Percentiles rank a stretch among this genome's conserved stretches.
Evolutionary conservation across 2,888 invertebrate genomes (phyloP).

Genomic region (Caenorhabditis sp.): DNA sequence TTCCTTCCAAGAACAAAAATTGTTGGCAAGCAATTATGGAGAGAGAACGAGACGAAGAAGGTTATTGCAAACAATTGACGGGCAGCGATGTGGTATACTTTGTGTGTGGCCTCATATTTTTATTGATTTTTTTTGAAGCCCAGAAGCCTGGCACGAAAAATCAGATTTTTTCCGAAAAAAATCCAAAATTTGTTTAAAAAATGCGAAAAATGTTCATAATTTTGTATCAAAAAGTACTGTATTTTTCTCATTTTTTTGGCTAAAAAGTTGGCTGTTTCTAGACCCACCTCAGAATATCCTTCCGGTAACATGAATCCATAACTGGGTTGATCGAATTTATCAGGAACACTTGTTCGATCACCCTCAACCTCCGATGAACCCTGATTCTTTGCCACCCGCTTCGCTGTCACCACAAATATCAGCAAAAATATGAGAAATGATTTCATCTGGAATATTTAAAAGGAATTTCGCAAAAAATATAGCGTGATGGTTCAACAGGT

Average conservation of each 20-base stretch:
- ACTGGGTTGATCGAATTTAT: slow-evolving; percentile 51
- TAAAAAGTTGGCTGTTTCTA: not conserved
- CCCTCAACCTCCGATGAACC: slow-evolving; percentile 22
- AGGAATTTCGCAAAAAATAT: too few species aligned
- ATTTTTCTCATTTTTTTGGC: not conserved
- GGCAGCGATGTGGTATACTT: too few species aligned
- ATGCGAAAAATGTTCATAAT: not conserved
- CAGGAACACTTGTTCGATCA: slow-evolving; percentile 16
- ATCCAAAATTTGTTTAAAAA: not conserved
- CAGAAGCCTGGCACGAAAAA: too few species aligned
- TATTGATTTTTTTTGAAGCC: too few species aligned
- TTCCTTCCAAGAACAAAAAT: too few species aligned
- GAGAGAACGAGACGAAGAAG: too few species aligned
- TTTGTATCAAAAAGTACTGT: not conserved
- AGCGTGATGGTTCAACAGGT: too few species aligned
- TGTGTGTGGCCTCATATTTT: too few species aligned
- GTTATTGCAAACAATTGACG: too few species aligned
- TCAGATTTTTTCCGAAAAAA: not conserved
- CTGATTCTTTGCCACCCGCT: not conserved
- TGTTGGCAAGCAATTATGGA: too few species aligned
- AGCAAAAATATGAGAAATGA: not conserved
- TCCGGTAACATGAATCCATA: slow-evolving; percentile 64
- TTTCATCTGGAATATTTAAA: not conserved
- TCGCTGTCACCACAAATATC: not conserved
- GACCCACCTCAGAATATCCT: slow-evolving; percentile 37